phyloP scores from a whole-genome alignment of 2,113 vertebrate genomes.

The Menidia beryllina region DNA sequence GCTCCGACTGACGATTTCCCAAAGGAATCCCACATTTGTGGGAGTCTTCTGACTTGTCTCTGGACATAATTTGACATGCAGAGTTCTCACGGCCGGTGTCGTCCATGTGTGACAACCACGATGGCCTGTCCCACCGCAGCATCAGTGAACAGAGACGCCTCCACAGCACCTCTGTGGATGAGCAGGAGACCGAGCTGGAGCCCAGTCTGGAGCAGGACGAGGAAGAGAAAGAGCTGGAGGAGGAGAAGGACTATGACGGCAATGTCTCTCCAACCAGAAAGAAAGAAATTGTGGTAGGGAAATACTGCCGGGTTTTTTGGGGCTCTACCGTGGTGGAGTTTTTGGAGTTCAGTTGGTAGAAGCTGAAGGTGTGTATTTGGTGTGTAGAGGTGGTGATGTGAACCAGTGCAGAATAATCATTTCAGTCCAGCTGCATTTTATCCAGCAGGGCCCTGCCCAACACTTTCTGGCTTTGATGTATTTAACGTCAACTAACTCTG shows the following conservation, averaged over 20 bases:
- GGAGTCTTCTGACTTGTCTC: neutral
- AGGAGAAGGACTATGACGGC: conserved; percentile 44
- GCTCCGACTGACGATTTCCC: too few species aligned
- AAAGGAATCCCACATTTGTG: too few species aligned
- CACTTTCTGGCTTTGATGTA: conserved; percentile 35
- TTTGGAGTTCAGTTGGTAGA: neutral
- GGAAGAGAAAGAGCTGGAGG: conserved; percentile 74
- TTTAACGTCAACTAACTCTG: conserved; percentile 58
- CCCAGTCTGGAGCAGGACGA: conserved; percentile 78
- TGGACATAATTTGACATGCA: conserved; percentile 56
- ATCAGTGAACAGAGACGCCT: conserved; percentile 62
- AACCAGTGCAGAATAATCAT: conserved; percentile 17
- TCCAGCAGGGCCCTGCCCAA: conserved; percentile 8
- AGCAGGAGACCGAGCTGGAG: conserved; percentile 76
- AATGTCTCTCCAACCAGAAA: conserved; percentile 90
- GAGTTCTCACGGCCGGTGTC: conserved; percentile 94
- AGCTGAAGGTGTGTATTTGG: neutral
- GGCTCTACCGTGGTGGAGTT: neutral
- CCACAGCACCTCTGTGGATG: conserved; percentile 76
- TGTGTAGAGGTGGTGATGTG: conserved; percentile 3
- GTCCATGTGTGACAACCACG: conserved; percentile 90
- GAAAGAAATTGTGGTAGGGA: conserved; percentile 93
- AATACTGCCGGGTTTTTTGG: neutral
- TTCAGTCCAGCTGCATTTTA: conserved; percentile 23
- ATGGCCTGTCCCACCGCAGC: conserved; percentile 79